Conservation (phyloP, 2,113 vertebrate genomes). For the Ochotona princeps region DNA sequence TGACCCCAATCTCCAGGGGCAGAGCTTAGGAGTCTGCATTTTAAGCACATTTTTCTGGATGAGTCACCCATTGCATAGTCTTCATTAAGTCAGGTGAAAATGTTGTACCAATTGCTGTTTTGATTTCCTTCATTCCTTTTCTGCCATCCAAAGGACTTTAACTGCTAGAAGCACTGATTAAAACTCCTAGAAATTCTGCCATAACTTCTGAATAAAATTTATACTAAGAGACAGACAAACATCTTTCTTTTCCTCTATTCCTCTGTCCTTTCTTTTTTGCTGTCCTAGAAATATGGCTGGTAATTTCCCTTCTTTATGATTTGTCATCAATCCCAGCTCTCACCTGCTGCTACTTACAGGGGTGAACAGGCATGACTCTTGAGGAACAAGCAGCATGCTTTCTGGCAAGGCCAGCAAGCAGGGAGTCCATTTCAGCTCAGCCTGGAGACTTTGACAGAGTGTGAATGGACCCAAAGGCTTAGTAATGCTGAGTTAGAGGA, state of each 20-base stretch:
- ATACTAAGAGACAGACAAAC: background rate
- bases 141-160: background rate
- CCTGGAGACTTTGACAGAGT: background rate
- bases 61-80: slow-evolving; percentile 4
- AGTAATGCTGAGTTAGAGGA: background rate
- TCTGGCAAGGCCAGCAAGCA: slow-evolving; percentile 24
- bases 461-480: background rate
- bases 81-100: slow-evolving; percentile 12
- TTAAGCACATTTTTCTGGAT: slow-evolving; percentile 13
- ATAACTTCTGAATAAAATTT: slow-evolving; percentile 41
- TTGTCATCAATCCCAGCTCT: background rate
- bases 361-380: background rate
- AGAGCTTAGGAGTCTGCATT: background rate
- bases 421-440: background rate
- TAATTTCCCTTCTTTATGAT: background rate
- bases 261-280: background rate
- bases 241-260: background rate
- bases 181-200: slow-evolving; percentile 24
- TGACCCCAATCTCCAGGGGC: background rate
- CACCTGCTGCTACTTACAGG: background rate
- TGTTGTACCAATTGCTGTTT: background rate
- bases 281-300: background rate
- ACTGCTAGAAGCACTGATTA: background rate
- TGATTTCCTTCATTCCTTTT: slow-evolving; percentile 43
- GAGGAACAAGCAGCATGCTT: background rate